Conservation (phyloP, 2,888 invertebrate species). For the Parnassius orleans region DNA sequence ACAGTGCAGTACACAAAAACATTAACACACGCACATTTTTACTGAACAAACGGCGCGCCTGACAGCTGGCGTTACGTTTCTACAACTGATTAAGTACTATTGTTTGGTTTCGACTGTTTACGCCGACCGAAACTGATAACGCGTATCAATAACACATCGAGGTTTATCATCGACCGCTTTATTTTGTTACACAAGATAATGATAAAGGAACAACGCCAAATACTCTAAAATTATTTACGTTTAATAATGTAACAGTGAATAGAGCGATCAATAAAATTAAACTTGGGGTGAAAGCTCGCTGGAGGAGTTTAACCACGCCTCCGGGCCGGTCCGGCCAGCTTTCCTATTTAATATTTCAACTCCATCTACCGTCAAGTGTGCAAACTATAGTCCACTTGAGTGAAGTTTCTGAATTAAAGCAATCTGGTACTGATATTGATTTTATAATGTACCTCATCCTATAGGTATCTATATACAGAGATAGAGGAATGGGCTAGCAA, state of each 20-base stretch:
- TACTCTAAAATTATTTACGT: conserved; percentile 54
- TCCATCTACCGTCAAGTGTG: conserved; percentile 53
- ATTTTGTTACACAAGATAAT: conserved; percentile 33
- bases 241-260: conserved; percentile 37
- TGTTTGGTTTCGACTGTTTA: conserved; percentile 50
- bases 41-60: conserved; percentile 55
- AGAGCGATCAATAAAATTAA: conserved; percentile 64
- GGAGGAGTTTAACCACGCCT: conserved; percentile 56
- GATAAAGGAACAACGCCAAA: conserved; percentile 47
- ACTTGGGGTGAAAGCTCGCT: conserved; percentile 65
- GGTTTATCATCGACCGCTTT: conserved; percentile 38
- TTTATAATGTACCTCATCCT: conserved; percentile 3
- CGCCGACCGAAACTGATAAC: conserved; percentile 36
- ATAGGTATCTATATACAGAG: too few species aligned
- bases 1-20: conserved; percentile 34
- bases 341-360: conserved; percentile 36
- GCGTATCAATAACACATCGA: conserved; percentile 46
- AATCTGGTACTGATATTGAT: conserved; percentile 23
- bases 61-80: conserved; percentile 42
- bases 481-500: too few species aligned
- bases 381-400: conserved; percentile 26
- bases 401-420: conserved; percentile 9
- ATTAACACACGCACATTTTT: conserved; percentile 29
- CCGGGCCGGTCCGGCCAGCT: conserved; percentile 44
- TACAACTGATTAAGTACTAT: conserved; percentile 55